Base-by-base conservation (phyloP, 1,140 invertebrate genomes). In the Drosophila bocki region DNA sequence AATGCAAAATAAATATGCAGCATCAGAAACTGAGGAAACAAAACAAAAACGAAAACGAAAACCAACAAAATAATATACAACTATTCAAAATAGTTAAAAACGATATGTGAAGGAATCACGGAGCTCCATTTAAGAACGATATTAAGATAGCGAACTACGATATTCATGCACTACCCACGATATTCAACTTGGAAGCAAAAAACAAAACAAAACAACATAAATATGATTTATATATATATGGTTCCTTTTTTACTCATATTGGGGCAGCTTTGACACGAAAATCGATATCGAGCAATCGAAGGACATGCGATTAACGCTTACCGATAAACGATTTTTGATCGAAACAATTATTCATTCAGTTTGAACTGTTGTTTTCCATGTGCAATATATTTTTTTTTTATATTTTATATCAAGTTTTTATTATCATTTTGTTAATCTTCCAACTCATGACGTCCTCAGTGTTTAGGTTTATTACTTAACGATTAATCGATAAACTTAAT, bases 111-210 rank as follows among this genome's bases (percentile, higher is more conserved):
- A 60, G 19, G 26, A 69, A 41, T 37, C 44, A 57, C 35, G 29
- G 51, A 22, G 42, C 29, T 22, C 33, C 68, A 9, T 26, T 54
- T 45, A 50, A 42, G 35, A 77, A 76, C 62, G 75, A 77, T 77
- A 77, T 77, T 67, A 45, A 41, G 33, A 62, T 61, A 57, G 53
- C 51, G 33, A 58, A 22, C 45, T 51, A 69, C 57, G 74, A 78
- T 77, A 82, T 86, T 87, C 74, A 76, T 35, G 65, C 45, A 76
- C 60, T 26, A 79, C 72, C 78, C 53, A 68, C 54, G 74, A 61
- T 78, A 77, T 77, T 77, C 74, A 22, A 51, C 13, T 72, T 72
- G 58, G 53, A 50, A 50, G 47, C 29, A 35, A 42, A 35, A 22
- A 22, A 22, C 22, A 22, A 22, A 59, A 12, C 48, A 42, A 15